These are phyloP conservation scores for Drosophila lowei DNA, from an alignment of 1,140 invertebrate genomes.

Conservation along the genomic window DNA sequence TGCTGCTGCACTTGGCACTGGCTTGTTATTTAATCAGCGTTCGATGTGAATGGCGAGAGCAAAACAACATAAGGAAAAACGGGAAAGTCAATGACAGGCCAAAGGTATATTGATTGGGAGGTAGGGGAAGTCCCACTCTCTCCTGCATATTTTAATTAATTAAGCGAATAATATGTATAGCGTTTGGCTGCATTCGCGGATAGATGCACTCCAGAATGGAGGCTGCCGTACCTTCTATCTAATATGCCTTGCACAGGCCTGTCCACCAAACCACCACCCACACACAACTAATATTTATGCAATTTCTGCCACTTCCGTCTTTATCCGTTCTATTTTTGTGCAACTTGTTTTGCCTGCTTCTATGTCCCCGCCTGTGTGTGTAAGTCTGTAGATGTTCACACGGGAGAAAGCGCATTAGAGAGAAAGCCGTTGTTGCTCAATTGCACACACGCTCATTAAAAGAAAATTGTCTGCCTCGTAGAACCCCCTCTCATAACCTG, in stretches of 20 bases:
- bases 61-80: slow-evolving; percentile 16
- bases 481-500: slow-evolving; percentile 30
- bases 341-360: slow-evolving; percentile 8
- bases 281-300: slow-evolving; percentile 63
- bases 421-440: slow-evolving; percentile 66
- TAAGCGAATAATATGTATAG: no score
- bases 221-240: slow-evolving; percentile 21
- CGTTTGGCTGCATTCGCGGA: no score
- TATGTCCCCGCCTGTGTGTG: neutral
- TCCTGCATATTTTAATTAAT: no score
- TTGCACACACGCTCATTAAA: slow-evolving; percentile 44
- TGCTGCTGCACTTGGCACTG: slow-evolving; percentile 46
- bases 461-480: slow-evolving; percentile 31
- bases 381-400: slow-evolving; percentile 17
- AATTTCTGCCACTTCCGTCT: slow-evolving; percentile 69
- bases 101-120: no score
- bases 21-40: slow-evolving; percentile 66
- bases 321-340: slow-evolving; percentile 49
- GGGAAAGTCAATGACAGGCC: slow-evolving; percentile 53
- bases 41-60: slow-evolving; percentile 2
- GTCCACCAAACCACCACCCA: slow-evolving; percentile 7
- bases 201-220: no score
- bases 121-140: no score
- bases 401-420: slow-evolving; percentile 66
- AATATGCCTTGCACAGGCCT: no score